Conservation (phyloP, 2,888 invertebrate species). For the Volucella inflata region DNA sequence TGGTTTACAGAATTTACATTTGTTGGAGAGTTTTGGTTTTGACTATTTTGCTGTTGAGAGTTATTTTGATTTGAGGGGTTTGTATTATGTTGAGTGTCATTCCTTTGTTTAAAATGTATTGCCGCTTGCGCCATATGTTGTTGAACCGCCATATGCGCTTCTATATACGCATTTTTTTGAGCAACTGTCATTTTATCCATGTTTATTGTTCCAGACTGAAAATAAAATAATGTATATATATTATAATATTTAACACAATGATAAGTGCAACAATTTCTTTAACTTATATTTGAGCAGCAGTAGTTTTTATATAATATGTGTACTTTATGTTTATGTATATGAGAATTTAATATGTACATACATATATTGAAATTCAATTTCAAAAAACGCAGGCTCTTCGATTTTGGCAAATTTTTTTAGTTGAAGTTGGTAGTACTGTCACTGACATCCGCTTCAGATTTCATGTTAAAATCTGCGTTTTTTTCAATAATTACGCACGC, state of each 20-base stretch:
- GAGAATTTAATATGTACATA: constrained; percentile 38
- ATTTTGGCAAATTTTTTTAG: no score
- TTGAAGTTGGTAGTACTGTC: no score
- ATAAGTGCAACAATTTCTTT: no score
- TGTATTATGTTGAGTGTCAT: constrained; percentile 77
- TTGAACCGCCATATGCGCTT: constrained; percentile 90
- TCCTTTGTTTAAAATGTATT: constrained; percentile 84
- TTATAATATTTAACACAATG: no score
- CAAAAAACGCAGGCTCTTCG: no score
- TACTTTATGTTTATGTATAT: no score
- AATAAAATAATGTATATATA: constrained; percentile 44
- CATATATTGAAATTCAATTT: constrained; percentile 1
- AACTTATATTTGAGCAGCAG: no score
- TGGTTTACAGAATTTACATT: constrained; percentile 81
- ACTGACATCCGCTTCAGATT: no score
- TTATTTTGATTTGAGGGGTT: constrained; percentile 78
- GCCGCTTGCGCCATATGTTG: constrained; percentile 91
- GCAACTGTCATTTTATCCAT: constrained; percentile 91
- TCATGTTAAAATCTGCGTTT: no score
- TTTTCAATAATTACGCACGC: no score
- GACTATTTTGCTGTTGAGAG: constrained; percentile 80
- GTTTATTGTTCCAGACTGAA: constrained; percentile 87
- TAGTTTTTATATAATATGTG: background rate
- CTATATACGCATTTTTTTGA: constrained; percentile 89
- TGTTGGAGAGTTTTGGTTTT: constrained; percentile 83